Conservation (phyloP, 2,113 vertebrate species). For the Cinclus mexicanus region DNA sequence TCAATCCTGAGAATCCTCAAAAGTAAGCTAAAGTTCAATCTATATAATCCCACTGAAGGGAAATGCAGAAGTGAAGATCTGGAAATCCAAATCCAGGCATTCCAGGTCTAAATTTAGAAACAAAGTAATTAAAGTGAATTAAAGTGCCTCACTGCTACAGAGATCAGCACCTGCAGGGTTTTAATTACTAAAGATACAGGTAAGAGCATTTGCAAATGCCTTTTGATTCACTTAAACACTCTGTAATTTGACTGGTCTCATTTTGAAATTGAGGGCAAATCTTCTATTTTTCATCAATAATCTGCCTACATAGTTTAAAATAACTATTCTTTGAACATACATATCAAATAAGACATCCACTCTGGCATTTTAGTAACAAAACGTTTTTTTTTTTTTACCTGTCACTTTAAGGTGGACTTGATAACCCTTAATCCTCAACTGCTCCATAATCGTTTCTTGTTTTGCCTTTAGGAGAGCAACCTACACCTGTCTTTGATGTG, state of each 20-base stretch:
- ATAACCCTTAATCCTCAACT: slow-evolving; percentile 49
- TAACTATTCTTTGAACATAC: neutral
- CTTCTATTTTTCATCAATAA: neutral
- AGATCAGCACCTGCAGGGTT: slow-evolving; percentile 19
- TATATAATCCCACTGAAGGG: neutral
- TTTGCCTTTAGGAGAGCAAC: slow-evolving; percentile 67
- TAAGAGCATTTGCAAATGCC: neutral
- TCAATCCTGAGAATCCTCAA: neutral
- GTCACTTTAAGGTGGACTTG: slow-evolving; percentile 27
- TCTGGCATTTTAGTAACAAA: neutral
- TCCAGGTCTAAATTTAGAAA: neutral
- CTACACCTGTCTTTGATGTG: slow-evolving; percentile 76
- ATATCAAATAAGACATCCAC: neutral
- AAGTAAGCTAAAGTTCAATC: neutral
- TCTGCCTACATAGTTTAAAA: neutral
- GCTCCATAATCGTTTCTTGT: slow-evolving; percentile 50
- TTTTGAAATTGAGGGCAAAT: neutral
- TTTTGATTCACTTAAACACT: neutral
- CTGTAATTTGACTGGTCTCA: neutral
- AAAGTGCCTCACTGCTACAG: neutral
- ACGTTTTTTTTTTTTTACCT: neutral
- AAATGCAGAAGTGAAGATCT: neutral
- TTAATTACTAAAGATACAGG: neutral
- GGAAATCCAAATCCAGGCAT: neutral
- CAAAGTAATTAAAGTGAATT: neutral